Conservation (phyloP, 2,113 vertebrate genomes). For the Chauna torquata region DNA sequence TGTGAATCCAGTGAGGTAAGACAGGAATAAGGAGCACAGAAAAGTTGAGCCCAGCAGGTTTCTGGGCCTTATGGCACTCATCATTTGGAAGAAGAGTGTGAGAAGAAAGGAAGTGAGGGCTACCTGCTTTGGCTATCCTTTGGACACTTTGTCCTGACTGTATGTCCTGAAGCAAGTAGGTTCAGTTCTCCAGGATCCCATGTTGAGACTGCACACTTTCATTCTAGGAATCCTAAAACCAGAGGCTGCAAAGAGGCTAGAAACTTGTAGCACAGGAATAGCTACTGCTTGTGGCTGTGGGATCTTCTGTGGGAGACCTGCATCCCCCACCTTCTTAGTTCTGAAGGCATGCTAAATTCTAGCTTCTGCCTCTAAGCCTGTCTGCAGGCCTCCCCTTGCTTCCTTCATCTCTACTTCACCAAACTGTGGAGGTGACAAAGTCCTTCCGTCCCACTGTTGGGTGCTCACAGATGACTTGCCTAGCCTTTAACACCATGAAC, state of each 20-base stretch:
- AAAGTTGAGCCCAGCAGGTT: not conserved
- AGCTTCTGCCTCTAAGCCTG: not conserved
- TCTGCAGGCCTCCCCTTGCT: not conserved
- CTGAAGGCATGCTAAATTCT: not conserved
- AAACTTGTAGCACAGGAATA: not conserved
- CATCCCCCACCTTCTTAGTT: not conserved
- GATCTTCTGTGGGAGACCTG: not conserved
- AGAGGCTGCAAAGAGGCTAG: not conserved
- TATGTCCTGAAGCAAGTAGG: not conserved
- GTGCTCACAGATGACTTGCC: not conserved
- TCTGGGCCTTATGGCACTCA: not conserved
- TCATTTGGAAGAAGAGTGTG: not conserved
- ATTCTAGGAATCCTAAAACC: not conserved
- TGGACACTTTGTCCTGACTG: not conserved
- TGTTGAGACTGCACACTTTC: not conserved
- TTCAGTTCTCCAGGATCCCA: not conserved
- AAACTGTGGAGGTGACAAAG: not conserved
- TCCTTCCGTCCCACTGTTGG: not conserved
- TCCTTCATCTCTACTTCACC: not conserved
- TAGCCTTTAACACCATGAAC: not conserved
- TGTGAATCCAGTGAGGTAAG: not conserved
- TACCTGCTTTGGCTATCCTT: not conserved
- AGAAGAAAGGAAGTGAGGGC: not conserved
- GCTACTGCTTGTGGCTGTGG: not conserved
- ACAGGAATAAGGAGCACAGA: not conserved